These are phyloP conservation scores for Trichechus manatus DNA, from an alignment of 2,113 vertebrate genomes.

Conservation along the genomic window DNA sequence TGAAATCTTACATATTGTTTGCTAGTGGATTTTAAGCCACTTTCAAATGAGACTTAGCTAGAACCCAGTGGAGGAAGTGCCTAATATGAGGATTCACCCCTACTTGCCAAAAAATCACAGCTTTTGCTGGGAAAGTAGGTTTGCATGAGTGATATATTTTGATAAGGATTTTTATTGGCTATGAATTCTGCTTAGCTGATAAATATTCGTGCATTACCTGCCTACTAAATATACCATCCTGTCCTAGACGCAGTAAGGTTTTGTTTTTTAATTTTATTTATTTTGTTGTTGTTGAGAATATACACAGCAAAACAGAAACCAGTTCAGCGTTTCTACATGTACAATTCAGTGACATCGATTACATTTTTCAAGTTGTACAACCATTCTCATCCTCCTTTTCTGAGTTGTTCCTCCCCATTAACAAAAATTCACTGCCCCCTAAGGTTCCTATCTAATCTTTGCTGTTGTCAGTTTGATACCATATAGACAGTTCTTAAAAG, in stretches of 20 bases:
- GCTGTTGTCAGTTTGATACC: background rate
- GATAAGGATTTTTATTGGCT: slow-evolving; percentile 21
- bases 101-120: slow-evolving; percentile 34
- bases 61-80: background rate
- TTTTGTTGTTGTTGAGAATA: background rate
- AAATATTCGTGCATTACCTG: slow-evolving; percentile 46
- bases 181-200: slow-evolving; percentile 19
- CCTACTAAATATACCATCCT: background rate
- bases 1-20: slow-evolving; percentile 20
- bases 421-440: background rate
- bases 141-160: slow-evolving; percentile 49
- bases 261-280: background rate
- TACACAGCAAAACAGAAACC: background rate
- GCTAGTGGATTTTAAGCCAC: slow-evolving; percentile 17
- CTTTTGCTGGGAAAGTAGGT: slow-evolving; percentile 48
- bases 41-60: background rate
- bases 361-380: background rate
- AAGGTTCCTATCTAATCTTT: background rate
- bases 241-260: slow-evolving; percentile 40
- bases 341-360: background rate
- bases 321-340: background rate
- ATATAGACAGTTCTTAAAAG: background rate
- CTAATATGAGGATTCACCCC: background rate
- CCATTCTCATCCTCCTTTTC: background rate
- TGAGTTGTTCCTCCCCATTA: background rate